Evolutionary conservation across 2,797 vertebrate genomes (phyloP).

Genomic region (Brotula barbata): DNA sequence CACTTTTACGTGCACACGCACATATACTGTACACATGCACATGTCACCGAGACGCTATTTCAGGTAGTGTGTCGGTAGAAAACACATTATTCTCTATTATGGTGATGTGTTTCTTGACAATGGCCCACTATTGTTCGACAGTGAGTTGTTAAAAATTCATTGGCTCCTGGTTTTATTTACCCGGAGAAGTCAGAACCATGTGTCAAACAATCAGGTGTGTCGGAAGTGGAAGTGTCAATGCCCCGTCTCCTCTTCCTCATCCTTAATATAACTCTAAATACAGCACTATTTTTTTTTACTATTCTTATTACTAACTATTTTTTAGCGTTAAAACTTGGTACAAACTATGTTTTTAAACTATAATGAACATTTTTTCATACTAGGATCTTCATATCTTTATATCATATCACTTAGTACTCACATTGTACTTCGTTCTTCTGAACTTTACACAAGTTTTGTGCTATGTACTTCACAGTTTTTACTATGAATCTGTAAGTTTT

Average conservation of each 20-base stretch:
- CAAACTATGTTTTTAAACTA: no score
- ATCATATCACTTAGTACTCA: no score
- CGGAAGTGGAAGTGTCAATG: background rate
- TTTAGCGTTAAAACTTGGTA: no score
- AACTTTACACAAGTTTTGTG: no score
- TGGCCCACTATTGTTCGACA: conserved; percentile 49
- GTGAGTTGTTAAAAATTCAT: conserved; percentile 54
- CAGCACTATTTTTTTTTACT: no score
- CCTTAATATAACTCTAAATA: no score
- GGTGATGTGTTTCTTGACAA: conserved; percentile 51
- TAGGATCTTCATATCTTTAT: no score
- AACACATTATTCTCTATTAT: conserved; percentile 59
- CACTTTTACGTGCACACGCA: background rate
- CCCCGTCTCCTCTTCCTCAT: background rate
- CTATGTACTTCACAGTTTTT: no score
- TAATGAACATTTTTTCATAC: no score
- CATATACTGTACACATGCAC: background rate
- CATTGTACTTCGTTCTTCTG: no score
- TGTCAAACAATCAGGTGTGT: conserved; percentile 35
- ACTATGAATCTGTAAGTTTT: no score
- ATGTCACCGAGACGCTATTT: conserved; percentile 8
- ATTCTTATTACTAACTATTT: no score
- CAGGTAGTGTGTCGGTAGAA: conserved; percentile 18
- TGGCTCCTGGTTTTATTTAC: conserved; percentile 42
- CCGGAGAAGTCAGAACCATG: conserved; percentile 44